Evolutionary conservation across 1,140 invertebrate species (phyloP), one percentile per base, ranked within the genome.

Genomic region (Drosophila tropicalis): DNA sequence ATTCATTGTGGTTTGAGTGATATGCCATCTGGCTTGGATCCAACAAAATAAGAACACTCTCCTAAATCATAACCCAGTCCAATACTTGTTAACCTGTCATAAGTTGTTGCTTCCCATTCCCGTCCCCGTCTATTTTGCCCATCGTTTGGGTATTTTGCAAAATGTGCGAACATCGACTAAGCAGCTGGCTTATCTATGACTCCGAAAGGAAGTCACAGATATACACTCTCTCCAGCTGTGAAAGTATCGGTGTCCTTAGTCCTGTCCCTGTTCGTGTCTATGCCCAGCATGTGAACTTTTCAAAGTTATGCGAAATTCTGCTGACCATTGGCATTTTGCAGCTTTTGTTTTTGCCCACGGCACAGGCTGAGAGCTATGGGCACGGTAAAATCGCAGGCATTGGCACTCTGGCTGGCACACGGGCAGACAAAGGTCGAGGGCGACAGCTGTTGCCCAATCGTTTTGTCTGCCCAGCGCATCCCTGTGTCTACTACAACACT

Each of bases 241-340:
- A 36, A 29, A 65, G 54, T 74, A 60, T 72, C 51, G 7, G 44
- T 51, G 44, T 68, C 51, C 10, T 70, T n/a, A 19, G 62, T 66
- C 32, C 40, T 44, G 25, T 34, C 10, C 19, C 7, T 51, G 17
- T 29, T 19, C 40, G 64, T 66, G 55, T 67, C 62, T 77, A 34
- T 81, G 71, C 67, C 62, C 76, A 81, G 79, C 84, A 81, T 86
- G 78, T 72, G 81, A 89, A 86, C 72, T 86, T 86, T 89, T 68
- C 70, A 79, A 86, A 86, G 83, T 86, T 86, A 86, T 86, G 83
- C 84, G 83, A 70, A 83, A 89, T 86, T 86, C 79, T 87, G 84
- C 84, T 89, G 84, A 87, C 84, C 84, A 89, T 84, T 80, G 84
- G 84, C 80, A 87, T 87, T 87, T 73, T 89, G 84, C 84, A 87